Evolutionary conservation across 2,888 invertebrate species (phyloP).

Genomic region (Sinopyrophorus schimmeli): DNA sequence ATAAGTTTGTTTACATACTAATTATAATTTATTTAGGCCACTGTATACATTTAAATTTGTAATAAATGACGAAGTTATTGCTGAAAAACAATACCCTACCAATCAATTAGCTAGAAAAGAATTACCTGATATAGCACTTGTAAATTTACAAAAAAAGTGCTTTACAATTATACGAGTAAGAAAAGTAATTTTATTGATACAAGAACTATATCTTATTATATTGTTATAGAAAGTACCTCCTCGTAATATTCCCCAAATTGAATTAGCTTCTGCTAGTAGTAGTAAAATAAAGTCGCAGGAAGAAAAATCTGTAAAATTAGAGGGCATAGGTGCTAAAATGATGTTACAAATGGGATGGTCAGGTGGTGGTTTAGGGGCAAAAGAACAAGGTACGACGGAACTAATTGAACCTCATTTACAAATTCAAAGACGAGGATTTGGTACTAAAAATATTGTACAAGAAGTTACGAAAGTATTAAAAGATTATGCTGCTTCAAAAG

Average conservation of each 20-base stretch:
- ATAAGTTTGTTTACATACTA: too few relatives aligned
- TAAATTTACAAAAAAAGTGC: not conserved
- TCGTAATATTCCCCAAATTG: not conserved
- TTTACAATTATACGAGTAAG: not conserved
- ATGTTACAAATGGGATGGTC: slow-evolving; percentile 27
- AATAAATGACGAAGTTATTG: not conserved
- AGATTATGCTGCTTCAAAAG: slow-evolving; percentile 11
- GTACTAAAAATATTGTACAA: slow-evolving; percentile 13
- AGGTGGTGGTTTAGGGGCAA: slow-evolving; percentile 23
- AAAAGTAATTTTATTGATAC: not conserved
- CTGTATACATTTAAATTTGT: too few relatives aligned
- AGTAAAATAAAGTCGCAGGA: not conserved
- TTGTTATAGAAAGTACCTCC: not conserved
- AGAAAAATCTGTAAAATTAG: not conserved
- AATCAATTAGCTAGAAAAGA: not conserved
- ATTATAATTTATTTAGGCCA: too few relatives aligned
- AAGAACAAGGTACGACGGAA: slow-evolving; percentile 20
- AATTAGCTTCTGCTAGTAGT: not conserved
- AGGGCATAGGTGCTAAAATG: slow-evolving; percentile 24
- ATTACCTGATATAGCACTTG: not conserved
- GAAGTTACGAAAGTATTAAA: slow-evolving; percentile 18
- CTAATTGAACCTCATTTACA: slow-evolving; percentile 17
- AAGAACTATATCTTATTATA: not conserved
- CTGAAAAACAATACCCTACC: not conserved
- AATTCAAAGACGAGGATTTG: slow-evolving; percentile 23